phyloP scores from a whole-genome alignment of 2,888 invertebrate species.

The Scrobipalpa costella region DNA sequence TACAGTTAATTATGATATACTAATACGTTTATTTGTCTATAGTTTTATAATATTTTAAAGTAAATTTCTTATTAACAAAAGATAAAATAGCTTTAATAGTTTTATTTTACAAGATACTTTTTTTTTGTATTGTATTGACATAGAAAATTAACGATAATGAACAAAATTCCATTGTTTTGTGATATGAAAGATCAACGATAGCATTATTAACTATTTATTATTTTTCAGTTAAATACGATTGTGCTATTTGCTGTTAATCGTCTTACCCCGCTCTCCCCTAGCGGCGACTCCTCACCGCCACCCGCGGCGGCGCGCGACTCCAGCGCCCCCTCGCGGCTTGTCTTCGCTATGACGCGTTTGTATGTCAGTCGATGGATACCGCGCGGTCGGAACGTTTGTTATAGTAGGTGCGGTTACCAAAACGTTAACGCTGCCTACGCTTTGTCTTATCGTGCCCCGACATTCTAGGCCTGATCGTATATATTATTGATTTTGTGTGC shows the following conservation, averaged over 20 bases:
- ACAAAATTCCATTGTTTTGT: too few species aligned
- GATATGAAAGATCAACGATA: too few species aligned
- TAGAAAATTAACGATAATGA: too few species aligned
- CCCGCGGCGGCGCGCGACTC: background rate
- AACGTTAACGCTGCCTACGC: slow-evolving; percentile 52
- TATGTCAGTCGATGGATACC: slow-evolving; percentile 53
- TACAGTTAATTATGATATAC: too few species aligned
- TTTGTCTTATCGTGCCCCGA: slow-evolving; percentile 54
- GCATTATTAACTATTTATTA: too few species aligned
- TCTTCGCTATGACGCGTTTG: slow-evolving; percentile 24
- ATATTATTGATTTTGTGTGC: slow-evolving; percentile 60
- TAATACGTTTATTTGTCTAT: too few species aligned
- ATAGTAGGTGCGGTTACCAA: slow-evolving; percentile 51
- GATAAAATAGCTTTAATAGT: too few species aligned
- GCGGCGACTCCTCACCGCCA: background rate
- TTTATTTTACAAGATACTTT: too few species aligned
- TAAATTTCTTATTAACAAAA: too few species aligned
- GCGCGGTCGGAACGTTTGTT: slow-evolving; percentile 51
- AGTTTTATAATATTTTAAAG: too few species aligned
- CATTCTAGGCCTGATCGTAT: slow-evolving; percentile 44
- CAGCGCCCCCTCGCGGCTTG: slow-evolving; percentile 26
- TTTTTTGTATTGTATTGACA: too few species aligned
- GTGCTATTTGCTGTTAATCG: background rate
- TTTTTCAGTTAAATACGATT: too few species aligned
- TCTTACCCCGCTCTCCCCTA: background rate